Evolutionary conservation across 2,113 vertebrate genomes (phyloP), one percentile per base, ranked within the genome.

Genomic region (Eclectus roratus): DNA sequence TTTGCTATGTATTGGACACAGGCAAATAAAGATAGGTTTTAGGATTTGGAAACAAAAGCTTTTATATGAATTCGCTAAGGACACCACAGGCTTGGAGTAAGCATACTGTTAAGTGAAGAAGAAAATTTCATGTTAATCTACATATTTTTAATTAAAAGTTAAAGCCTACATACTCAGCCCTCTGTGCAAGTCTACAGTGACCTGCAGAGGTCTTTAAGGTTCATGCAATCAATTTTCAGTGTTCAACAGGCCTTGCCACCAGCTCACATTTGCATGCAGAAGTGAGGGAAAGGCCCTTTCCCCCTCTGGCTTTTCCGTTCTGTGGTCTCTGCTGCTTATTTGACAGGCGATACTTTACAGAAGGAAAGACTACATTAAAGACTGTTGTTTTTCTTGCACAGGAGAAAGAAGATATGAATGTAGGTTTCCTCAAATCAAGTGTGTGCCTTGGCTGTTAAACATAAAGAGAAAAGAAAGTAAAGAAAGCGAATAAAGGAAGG

Each of bases 291-390:
- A 79, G 13, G 19, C 37, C 21, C 2, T 53, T 66, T 61, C 9
- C 1, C 2, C 2, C 7, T 56, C 29, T 6, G 4, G 9, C 23
- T 44, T 47, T 60, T n/a, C 8, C 25, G 10, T 33, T 33, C 0
- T 3, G 17, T 1, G 6, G 17, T 11, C 10, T 88, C 37, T 77
- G 33, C 44, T 68, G 43, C 16, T 18, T 46, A 88, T 37, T 29
- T 29, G 52, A 31, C 28, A 46, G 31, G 15, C 23, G 15, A 56
- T 3, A 9, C 65, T 80, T 49, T 1, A 2, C 28, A 71, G 47
- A 66, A 80, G 39, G 12, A 31, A 87, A 82, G 39, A 13, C 13
- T 9, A 7, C 11, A 3, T 53, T 65, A 69, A 80, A 80, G 9
- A 37, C n/a, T 72, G 18, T 17, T 55, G 17, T n/a, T 35, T 55